A percentile compares a stretch with the other conserved stretches of the same genome.
These are phyloP conservation scores for Eurosta solidaginis DNA, from an alignment of 1,140 invertebrate genomes.

Conservation along the genomic window DNA sequence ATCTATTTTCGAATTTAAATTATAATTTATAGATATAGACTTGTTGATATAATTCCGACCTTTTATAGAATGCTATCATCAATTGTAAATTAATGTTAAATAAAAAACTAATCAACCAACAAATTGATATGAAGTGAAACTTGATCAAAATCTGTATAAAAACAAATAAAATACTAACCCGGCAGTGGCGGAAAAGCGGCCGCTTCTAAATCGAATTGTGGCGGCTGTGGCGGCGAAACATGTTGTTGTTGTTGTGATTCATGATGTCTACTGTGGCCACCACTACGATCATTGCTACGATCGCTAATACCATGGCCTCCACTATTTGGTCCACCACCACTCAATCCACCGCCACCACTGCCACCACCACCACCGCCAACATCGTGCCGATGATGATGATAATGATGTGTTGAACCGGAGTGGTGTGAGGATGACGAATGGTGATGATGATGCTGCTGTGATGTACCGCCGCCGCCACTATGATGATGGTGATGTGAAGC, in stretches of 20 bases:
- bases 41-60: neutral
- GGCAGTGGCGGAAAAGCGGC: conserved; percentile 82
- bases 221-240: conserved; percentile 49
- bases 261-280: conserved; percentile 40
- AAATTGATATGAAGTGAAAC: neutral
- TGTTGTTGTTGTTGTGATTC: conserved; percentile 49
- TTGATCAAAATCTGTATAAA: no score
- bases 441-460: conserved; percentile 28
- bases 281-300: conserved; percentile 32
- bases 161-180: conserved; percentile 54
- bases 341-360: neutral
- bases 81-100: no score
- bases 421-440: conserved; percentile 18
- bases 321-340: conserved; percentile 13
- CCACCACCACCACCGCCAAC: conserved; percentile 32
- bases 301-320: conserved; percentile 1
- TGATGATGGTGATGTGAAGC: conserved; percentile 37
- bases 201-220: conserved; percentile 80
- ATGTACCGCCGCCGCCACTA: conserved; percentile 29
- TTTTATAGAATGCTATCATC: no score
- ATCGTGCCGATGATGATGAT: conserved; percentile 29
- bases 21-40: neutral
- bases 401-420: conserved; percentile 26
- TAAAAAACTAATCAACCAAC: no score
- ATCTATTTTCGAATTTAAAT: neutral